A percentile compares a stretch with the other conserved stretches of the same genome.
Evolutionary conservation across 2,113 vertebrate genomes (phyloP).

Genomic region (Osmerus mordax): DNA sequence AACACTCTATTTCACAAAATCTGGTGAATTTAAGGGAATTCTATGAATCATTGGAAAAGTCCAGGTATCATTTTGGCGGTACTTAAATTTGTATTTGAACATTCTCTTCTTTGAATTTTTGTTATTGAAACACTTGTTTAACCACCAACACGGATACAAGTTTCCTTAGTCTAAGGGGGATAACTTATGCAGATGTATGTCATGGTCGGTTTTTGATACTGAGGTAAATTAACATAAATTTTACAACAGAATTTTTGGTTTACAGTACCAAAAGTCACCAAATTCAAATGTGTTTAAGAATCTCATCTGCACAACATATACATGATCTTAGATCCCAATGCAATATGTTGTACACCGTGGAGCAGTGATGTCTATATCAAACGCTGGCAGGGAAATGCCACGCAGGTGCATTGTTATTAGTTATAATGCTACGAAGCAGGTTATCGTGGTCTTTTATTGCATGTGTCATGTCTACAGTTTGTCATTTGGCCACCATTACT

Average conservation of each 20-base stretch:
- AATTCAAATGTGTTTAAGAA: constrained; percentile 1
- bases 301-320: constrained; percentile 8
- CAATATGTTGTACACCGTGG: constrained; percentile 28
- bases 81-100: constrained; percentile 58
- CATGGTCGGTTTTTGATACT: constrained; percentile 38
- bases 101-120: constrained; percentile 50
- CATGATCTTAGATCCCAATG: constrained; percentile 15
- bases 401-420: neutral
- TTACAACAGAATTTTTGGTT: constrained; percentile 13
- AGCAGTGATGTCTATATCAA: constrained; percentile 19
- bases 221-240: constrained; percentile 40
- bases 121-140: constrained; percentile 25
- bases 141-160: constrained; percentile 28
- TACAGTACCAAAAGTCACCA: constrained; percentile 5
- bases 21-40: constrained; percentile 21
- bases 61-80: constrained; percentile 17
- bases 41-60: constrained; percentile 41
- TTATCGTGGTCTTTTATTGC: neutral
- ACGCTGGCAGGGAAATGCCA: constrained; percentile 28
- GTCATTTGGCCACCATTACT: constrained; percentile 5
- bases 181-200: constrained; percentile 44
- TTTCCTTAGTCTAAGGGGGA: constrained; percentile 14
- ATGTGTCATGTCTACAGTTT: too few relatives aligned
- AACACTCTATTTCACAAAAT: constrained; percentile 28
- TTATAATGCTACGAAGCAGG: neutral